Evolutionary conservation across 2,113 vertebrate species (phyloP).

Genomic region (Pachyramphus minor): DNA sequence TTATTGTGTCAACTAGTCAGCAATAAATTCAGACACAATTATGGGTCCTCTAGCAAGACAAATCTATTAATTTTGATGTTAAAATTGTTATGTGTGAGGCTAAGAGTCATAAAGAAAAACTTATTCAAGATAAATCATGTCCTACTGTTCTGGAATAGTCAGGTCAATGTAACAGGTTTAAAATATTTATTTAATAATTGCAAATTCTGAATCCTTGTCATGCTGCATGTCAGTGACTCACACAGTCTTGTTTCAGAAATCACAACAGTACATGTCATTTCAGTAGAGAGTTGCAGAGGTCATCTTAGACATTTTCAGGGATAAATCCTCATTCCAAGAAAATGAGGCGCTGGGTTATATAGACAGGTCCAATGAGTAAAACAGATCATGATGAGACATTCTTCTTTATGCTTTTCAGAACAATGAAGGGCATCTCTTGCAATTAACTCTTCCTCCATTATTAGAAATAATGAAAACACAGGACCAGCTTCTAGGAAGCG

Average conservation of each 20-base stretch:
- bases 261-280: accelerated
- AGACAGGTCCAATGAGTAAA: not conserved
- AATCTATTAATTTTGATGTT: not conserved
- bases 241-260: not conserved
- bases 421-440: not conserved
- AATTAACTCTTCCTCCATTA: not conserved
- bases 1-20: not conserved
- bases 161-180: not conserved
- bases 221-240: not conserved
- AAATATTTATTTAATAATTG: not conserved
- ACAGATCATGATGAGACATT: not conserved
- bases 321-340: not conserved
- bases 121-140: not conserved
- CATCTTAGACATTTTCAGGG: not conserved
- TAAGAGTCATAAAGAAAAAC: not conserved
- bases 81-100: not conserved
- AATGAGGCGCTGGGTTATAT: not conserved
- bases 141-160: not conserved
- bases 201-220: not conserved
- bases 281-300: not conserved
- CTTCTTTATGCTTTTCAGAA: not conserved
- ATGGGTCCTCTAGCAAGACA: not conserved
- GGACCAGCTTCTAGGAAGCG: not conserved
- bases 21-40: not conserved
- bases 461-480: not conserved